Conservation (phyloP, 2,888 invertebrate genomes). For the Opisthograptis luteolata region DNA sequence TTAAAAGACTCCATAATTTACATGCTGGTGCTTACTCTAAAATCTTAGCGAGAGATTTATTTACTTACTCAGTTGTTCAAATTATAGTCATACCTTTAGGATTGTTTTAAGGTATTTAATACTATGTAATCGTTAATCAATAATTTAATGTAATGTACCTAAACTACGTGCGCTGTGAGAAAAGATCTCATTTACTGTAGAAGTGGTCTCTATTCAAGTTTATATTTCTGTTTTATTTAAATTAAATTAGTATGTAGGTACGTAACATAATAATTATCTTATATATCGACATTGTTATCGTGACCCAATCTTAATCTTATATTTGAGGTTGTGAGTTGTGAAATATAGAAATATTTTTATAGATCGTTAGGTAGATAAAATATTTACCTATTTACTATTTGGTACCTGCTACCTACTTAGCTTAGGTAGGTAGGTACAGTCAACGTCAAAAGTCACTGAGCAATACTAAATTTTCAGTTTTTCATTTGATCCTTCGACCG, state of each 20-base stretch:
- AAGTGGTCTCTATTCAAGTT: constrained; percentile 40
- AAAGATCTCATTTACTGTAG: constrained; percentile 64
- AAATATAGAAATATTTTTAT: neutral
- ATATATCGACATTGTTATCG: neutral
- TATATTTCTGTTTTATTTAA: neutral
- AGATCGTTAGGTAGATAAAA: neutral
- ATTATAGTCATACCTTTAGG: constrained; percentile 35
- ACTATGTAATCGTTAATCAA: constrained; percentile 33
- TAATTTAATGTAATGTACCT: constrained; percentile 33
- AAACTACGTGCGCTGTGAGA: constrained; percentile 70
- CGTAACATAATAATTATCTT: no score
- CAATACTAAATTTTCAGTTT: no score
- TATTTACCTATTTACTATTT: no score
- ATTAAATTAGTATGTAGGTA: neutral
- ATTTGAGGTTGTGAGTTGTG: constrained; percentile 5
- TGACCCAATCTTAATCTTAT: neutral
- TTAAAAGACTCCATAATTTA: constrained; percentile 3
- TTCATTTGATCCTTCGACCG: no score
- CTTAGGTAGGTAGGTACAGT: no score
- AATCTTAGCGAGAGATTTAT: constrained; percentile 39
- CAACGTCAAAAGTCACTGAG: no score
- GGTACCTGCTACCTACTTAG: no score
- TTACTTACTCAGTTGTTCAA: constrained; percentile 40
- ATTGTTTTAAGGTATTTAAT: constrained; percentile 21
- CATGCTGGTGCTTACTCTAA: constrained; percentile 19